Evolutionary conservation across 2,797 vertebrate species (phyloP).

Genomic region (Prunella strophiata): DNA sequence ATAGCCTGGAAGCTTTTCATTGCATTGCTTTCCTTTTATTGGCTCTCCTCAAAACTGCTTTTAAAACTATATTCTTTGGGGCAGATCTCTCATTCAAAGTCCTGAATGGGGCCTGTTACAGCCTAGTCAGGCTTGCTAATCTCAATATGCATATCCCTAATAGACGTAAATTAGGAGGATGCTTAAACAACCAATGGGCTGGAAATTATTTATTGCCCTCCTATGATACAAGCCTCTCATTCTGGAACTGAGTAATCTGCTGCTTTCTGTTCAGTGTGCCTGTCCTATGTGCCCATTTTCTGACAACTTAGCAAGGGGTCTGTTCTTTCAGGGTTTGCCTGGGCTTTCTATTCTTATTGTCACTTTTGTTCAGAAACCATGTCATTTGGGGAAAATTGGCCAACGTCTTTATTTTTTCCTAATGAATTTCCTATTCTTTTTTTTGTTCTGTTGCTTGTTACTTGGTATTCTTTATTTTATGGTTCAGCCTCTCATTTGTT

Average conservation of each 20-base stretch:
- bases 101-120: not conserved
- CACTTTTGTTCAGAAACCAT: not conserved
- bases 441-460: not conserved
- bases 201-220: conserved; percentile 25
- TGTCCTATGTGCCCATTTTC: not conserved
- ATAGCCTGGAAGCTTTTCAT: not conserved
- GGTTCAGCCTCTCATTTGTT: not conserved
- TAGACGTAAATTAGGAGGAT: conserved; percentile 18
- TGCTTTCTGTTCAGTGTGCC: not conserved
- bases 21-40: not conserved
- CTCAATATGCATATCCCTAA: conserved; percentile 7
- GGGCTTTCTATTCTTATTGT: not conserved
- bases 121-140: not conserved
- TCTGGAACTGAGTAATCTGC: not conserved
- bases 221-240: not conserved
- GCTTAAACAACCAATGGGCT: conserved; percentile 32
- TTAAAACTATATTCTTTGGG: not conserved
- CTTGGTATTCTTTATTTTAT: not conserved
- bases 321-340: not conserved
- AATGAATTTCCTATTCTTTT: not conserved
- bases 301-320: not conserved
- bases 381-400: not conserved
- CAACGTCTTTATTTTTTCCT: not conserved
- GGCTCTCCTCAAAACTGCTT: not conserved
- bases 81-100: not conserved